Percentiles rank a stretch among this genome's conserved stretches.
Conservation (phyloP, 2,888 invertebrate genomes). For the Liodrosophila aerea region DNA sequence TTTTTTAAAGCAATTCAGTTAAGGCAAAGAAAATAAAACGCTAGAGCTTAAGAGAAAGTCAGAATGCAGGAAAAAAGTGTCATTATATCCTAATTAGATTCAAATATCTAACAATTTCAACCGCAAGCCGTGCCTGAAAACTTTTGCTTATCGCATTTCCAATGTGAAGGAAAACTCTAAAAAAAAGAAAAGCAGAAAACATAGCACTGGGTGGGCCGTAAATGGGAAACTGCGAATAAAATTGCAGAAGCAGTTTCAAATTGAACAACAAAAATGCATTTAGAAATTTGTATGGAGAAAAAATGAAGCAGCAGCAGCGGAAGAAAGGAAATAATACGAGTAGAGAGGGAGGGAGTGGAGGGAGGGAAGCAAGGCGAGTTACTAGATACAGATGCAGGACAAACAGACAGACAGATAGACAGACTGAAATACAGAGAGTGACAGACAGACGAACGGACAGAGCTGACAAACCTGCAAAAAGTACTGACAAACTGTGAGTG, state of each 20-base stretch:
- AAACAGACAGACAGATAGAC: not conserved
- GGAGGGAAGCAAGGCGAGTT: slow-evolving; percentile 12
- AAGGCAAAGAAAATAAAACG: too few relatives aligned
- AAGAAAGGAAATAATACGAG: slow-evolving; percentile 29
- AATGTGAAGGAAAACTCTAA: slow-evolving; percentile 30
- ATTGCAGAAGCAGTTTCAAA: slow-evolving; percentile 73
- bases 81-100: slow-evolving; percentile 76
- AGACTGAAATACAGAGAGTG: slow-evolving; percentile 1
- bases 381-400: slow-evolving; percentile 19
- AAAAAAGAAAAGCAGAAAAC: slow-evolving; percentile 11
- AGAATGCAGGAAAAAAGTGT: slow-evolving; percentile 43
- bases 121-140: slow-evolving; percentile 60
- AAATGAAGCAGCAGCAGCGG: slow-evolving; percentile 16
- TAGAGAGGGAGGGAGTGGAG: slow-evolving; percentile 11
- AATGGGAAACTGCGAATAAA: slow-evolving; percentile 59
- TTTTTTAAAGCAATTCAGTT: too few relatives aligned
- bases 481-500: slow-evolving; percentile 60
- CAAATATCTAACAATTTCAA: slow-evolving; percentile 65
- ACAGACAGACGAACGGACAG: slow-evolving; percentile 18
- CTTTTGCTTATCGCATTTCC: slow-evolving; percentile 64
- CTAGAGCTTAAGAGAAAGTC: not conserved
- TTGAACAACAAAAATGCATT: slow-evolving; percentile 78
- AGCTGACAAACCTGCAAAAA: slow-evolving; percentile 59
- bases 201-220: slow-evolving; percentile 28
- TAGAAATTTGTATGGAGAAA: slow-evolving; percentile 64